Evolutionary conservation across 2,797 vertebrate genomes (phyloP).

Genomic region (Crypturellus tataupa): DNA sequence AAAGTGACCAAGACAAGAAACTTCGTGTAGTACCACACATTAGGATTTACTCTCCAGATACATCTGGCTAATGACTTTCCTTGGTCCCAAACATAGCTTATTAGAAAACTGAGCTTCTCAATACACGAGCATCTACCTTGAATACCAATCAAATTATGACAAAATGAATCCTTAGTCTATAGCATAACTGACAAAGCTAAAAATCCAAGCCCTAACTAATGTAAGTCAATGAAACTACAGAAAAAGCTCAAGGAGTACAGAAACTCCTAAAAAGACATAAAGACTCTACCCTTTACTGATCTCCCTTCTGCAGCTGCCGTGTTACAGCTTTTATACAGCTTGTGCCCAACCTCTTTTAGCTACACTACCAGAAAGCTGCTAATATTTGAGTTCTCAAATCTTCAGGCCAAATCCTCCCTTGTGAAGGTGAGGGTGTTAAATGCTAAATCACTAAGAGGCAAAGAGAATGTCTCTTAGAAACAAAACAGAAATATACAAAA

Average conservation of each 20-base stretch:
- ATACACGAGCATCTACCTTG: neutral
- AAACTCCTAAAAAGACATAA: too few species aligned
- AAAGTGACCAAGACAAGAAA: neutral
- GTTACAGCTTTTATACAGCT: neutral
- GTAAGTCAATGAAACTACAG: neutral
- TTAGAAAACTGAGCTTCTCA: neutral
- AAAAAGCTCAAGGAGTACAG: neutral
- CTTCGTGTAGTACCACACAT: neutral
- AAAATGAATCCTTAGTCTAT: neutral
- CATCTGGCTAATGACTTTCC: neutral
- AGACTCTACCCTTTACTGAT: neutral
- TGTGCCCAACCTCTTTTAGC: neutral
- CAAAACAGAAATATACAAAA: neutral
- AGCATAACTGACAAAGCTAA: neutral
- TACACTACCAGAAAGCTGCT: neutral
- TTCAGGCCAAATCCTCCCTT: neutral
- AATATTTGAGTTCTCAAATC: neutral
- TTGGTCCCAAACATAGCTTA: neutral
- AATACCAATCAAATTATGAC: neutral
- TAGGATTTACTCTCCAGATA: rapidly evolving
- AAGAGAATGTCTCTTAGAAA: neutral
- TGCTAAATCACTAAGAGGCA: neutral
- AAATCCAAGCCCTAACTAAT: neutral
- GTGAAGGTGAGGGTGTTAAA: neutral
- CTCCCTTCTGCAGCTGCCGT: neutral